Percentiles rank a stretch among this genome's conserved stretches.
Evolutionary conservation across 1,140 invertebrate genomes (phyloP).

Genomic region (Manduca sexta): DNA sequence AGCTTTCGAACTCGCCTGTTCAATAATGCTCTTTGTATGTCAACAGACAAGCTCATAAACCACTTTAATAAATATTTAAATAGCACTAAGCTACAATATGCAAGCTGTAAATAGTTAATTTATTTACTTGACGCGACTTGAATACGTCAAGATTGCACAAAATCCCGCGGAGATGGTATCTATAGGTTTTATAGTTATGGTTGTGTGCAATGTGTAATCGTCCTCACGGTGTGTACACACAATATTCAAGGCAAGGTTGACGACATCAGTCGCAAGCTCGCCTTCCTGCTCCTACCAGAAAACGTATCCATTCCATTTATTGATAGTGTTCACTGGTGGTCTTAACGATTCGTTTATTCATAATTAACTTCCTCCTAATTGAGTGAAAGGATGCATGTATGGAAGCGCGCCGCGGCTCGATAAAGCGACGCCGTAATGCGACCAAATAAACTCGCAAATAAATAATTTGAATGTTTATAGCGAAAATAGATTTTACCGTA

Average conservation of each 20-base stretch:
- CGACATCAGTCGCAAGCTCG: slow-evolving; percentile 9
- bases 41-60: no score
- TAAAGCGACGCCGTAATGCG: no score
- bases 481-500: no score
- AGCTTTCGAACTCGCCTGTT: no score
- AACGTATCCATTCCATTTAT: slow-evolving; percentile 14
- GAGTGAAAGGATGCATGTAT: no score
- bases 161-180: slow-evolving; percentile 13
- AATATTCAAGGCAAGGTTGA: slow-evolving; percentile 20
- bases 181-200: slow-evolving; percentile 11
- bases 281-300: slow-evolving; percentile 21
- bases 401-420: no score
- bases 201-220: slow-evolving; percentile 6
- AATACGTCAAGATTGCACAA: slow-evolving; percentile 1
- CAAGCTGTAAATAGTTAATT: background rate
- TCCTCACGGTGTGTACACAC: slow-evolving; percentile 14
- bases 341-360: background rate
- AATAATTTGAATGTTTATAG: no score
- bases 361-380: no score
- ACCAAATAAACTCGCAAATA: no score
- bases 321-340: slow-evolving; percentile 12
- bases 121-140: background rate
- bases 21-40: no score
- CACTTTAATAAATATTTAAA: background rate
- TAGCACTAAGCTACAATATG: background rate